Percentiles rank a stretch among this genome's conserved stretches.
Evolutionary conservation across 2,888 invertebrate genomes (phyloP).

Genomic region (Tanypteryx hageni): DNA sequence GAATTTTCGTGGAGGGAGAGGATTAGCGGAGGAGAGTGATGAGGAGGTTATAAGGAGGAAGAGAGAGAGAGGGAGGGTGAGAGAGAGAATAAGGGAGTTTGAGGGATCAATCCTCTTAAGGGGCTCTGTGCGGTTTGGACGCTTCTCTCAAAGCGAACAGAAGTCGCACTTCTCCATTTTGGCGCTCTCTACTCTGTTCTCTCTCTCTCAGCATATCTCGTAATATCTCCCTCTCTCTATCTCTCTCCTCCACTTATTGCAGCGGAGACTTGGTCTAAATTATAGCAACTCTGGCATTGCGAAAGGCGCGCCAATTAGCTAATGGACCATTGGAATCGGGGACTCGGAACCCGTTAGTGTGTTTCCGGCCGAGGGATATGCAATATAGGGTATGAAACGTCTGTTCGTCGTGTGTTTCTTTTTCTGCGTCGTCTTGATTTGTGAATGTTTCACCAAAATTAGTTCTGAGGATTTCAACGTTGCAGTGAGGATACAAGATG

Average conservation of each 20-base stretch:
- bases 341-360: slow-evolving; percentile 48
- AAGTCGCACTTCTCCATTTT: slow-evolving; percentile 56
- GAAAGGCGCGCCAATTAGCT: slow-evolving; percentile 55
- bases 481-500: no score
- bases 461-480: no score
- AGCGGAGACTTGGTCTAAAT: slow-evolving; percentile 48
- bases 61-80: neutral
- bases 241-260: slow-evolving; percentile 49
- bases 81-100: slow-evolving; percentile 66
- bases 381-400: slow-evolving; percentile 41
- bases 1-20: slow-evolving; percentile 64
- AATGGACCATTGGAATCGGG: slow-evolving; percentile 56
- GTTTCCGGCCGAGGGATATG: slow-evolving; percentile 35
- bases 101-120: slow-evolving; percentile 70
- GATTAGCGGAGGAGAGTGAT: slow-evolving; percentile 66
- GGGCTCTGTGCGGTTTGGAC: slow-evolving; percentile 68
- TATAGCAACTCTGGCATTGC: slow-evolving; percentile 46
- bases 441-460: neutral
- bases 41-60: neutral
- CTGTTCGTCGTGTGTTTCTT: slow-evolving; percentile 10
- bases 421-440: slow-evolving; percentile 27
- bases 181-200: slow-evolving; percentile 24
- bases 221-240: slow-evolving; percentile 41
- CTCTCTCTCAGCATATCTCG: slow-evolving; percentile 19
- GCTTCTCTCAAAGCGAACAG: slow-evolving; percentile 71